Percentiles rank a stretch among this genome's conserved stretches.
phyloP scores from a whole-genome alignment of 2,113 vertebrate genomes.

The Aphelocoma coerulescens region DNA sequence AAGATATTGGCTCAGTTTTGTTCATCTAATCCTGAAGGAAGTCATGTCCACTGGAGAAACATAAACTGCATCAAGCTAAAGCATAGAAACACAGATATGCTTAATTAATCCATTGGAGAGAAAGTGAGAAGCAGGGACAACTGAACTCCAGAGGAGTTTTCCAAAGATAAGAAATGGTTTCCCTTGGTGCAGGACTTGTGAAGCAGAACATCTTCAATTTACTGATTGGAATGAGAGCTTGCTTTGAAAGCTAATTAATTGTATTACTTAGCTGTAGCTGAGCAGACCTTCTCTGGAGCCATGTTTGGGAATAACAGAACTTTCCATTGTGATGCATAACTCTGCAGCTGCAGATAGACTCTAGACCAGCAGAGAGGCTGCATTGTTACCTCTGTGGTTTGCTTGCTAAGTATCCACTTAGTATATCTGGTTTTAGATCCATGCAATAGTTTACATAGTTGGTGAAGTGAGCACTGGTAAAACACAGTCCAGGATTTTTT shows the following conservation, averaged over 20 bases:
- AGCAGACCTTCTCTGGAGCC: neutral
- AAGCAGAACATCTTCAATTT: neutral
- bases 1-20: neutral
- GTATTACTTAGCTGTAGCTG: neutral
- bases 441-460: neutral
- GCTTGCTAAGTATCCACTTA: neutral
- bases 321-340: neutral
- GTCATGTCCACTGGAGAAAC: neutral
- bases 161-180: neutral
- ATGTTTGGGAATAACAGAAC: neutral
- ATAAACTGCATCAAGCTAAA: neutral
- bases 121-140: neutral
- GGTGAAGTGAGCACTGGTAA: neutral
- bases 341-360: accelerated
- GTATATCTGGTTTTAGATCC: neutral
- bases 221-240: neutral
- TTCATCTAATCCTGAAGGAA: neutral
- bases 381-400: neutral
- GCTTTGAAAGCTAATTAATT: neutral
- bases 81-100: neutral
- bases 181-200: neutral
- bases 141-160: neutral
- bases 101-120: neutral
- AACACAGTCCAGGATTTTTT: neutral
- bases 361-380: neutral